Evolutionary conservation across 2,888 invertebrate species (phyloP), one percentile per base, ranked within the genome.

Genomic region (Theodoxus fluviatilis): DNA sequence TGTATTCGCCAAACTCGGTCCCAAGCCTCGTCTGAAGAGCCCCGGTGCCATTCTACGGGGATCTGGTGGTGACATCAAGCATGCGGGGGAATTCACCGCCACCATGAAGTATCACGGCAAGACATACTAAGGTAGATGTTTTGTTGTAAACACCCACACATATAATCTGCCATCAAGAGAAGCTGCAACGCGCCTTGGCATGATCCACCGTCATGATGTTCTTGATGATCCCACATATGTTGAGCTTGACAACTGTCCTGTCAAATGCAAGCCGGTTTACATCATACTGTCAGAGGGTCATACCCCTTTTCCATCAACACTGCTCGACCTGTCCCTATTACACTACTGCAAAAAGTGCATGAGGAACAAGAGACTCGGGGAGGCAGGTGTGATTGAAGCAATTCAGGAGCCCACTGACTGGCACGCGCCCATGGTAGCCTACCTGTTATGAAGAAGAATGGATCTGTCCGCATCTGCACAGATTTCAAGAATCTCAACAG

Each of bases 401-500:
- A 63, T 40, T 40, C 37, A 37, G 3, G 63, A 63, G 22, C 38
- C 40, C 1, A 63, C 40, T 38, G 63, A 63, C 38, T 38, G 63
- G 63, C 40, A 40, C 7, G 38, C 12, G 3, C 28, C 63, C 4
- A 63, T 40, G 40, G 63, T 63, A n/a, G n/a, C n/a, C n/a, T n/a
- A 28, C 63, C 63, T 25, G 6, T 63, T 25, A 12, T 63, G 63
- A 63, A 63, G 63, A 63, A 63, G 3, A 33, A 33, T 33, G 63
- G 63, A 22, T 37, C 25, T 25, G 63, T 38, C 3, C 40, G 38
- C 28, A 63, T 63, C 7, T 63, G 63, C 31, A 40, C 40, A 25
- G 63, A 38, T n/a, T 28, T 38, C 25, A 63, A 63, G 57, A 57
- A 63, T 18, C 25, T 63, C 25, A 63, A 37, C 38, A 37, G 38